Base-by-base conservation (phyloP, 2,797 vertebrate species). In the Zenarchopterus dispar region DNA sequence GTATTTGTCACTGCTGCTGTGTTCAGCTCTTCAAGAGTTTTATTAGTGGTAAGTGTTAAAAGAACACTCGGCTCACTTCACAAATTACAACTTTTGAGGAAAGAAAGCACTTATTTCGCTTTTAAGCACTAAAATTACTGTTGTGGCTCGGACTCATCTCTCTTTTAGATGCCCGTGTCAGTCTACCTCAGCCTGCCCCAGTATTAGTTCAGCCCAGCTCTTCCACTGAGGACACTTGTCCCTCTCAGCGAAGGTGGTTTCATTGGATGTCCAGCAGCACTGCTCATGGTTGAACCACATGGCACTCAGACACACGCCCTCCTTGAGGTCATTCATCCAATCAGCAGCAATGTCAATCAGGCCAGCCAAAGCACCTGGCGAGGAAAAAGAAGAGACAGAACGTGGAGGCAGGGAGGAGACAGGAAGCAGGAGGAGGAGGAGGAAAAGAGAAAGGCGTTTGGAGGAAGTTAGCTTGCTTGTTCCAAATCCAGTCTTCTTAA, bases 211-310 rank as follows among this genome's bases (percentile, higher is more conserved):
- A 23, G 98, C 97, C 98, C 98, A 99, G 28, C 95, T 97, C 88
- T 98, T 97, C 98, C 98, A 99, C 89, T 97, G 95, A 0, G 97
- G 97, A 89, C 98, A 99, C 84, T 98, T 98, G 92, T 99, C 97
- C 76, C 98, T 87, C 87, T 98, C 97, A 65, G 97, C 96, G 67
- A 99, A 99, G 0, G 98, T 99, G 45, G 95, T 95, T 82, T 98
- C 96, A 62, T 97, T 97, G 69, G 98, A 99, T 41, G 94, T 95
- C 98, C 98, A 99, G 86, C 98, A 99, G 80, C 98, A 99, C 88
- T 99, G 98, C 70, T 99, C 98, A 13, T 98, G 98, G 88, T 99
- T 99, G 89, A 96, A 98, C 97, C 97, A 99, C 92, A 99, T 90
- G 23, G 96, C 97, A 64, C 94, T 95, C 71, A 99, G 94, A 80